phyloP scores from a whole-genome alignment of 2,888 invertebrate species.

The Camptogramma bilineatum region DNA sequence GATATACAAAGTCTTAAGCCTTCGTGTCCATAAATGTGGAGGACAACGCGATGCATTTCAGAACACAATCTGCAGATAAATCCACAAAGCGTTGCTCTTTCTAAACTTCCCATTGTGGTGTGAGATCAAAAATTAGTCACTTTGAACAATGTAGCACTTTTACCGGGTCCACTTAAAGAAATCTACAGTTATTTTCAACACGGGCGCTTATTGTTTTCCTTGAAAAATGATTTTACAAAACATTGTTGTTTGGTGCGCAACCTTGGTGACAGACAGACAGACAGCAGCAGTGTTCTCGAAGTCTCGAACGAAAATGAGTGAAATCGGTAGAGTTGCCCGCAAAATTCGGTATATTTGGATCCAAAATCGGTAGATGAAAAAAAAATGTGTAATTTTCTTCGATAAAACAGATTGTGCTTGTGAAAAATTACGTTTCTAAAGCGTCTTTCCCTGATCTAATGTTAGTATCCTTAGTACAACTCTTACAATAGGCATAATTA shows the following conservation, averaged over 20 bases:
- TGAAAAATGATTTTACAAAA: neutral
- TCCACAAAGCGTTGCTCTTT: constrained; percentile 92
- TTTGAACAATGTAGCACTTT: neutral
- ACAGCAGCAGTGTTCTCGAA: too few species aligned
- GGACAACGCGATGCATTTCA: constrained; percentile 93
- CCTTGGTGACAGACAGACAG: too few species aligned
- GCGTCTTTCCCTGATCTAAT: too few species aligned
- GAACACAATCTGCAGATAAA: constrained; percentile 94
- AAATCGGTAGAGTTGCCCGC: too few species aligned
- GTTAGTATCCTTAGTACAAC: too few species aligned
- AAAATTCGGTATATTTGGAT: too few species aligned
- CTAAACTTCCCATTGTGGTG: constrained; percentile 91
- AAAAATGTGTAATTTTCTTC: too few species aligned
- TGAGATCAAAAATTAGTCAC: neutral
- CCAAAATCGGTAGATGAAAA: too few species aligned
- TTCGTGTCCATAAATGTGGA: constrained; percentile 93
- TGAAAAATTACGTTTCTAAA: too few species aligned
- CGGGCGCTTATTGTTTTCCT: neutral
- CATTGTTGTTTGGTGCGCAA: neutral
- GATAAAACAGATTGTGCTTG: too few species aligned
- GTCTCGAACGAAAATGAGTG: too few species aligned
- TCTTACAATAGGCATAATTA: too few species aligned
- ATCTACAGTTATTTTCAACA: neutral
- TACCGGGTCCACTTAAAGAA: neutral
- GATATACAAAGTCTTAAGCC: constrained; percentile 90